phyloP scores from a whole-genome alignment of 92 coral and sea anemone species.

The Pocillopora grandis region DNA sequence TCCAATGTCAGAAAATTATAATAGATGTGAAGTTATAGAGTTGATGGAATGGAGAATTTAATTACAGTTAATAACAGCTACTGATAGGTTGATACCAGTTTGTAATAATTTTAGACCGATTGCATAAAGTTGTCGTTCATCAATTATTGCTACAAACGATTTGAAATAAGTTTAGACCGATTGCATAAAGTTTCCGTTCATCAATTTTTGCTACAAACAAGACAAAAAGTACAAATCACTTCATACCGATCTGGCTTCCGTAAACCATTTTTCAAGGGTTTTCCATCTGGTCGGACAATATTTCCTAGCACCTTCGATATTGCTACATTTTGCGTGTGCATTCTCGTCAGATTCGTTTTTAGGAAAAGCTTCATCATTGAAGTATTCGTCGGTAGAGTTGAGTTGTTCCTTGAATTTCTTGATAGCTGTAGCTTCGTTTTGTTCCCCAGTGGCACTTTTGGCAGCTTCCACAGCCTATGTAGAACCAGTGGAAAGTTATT shows the following conservation, averaged over 20 bases:
- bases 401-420: slow-evolving; percentile 59
- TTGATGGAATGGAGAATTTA: too few species aligned
- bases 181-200: too few species aligned
- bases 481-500: too few species aligned
- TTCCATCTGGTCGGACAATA: slow-evolving; percentile 89
- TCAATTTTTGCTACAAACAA: too few species aligned
- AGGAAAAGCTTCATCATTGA: slow-evolving; percentile 75
- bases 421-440: slow-evolving; percentile 61
- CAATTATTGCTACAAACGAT: too few species aligned
- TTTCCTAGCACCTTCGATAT: slow-evolving; percentile 71
- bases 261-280: slow-evolving; percentile 79
- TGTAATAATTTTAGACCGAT: too few species aligned
- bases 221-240: background rate
- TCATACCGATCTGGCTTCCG: slow-evolving; percentile 78
- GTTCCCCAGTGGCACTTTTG: slow-evolving; percentile 55
- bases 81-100: too few species aligned
- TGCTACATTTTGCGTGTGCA: slow-evolving; percentile 72
- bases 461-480: slow-evolving; percentile 73
- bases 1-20: too few species aligned
- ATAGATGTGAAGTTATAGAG: too few species aligned
- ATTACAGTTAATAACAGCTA: too few species aligned
- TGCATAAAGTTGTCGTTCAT: too few species aligned
- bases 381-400: slow-evolving; percentile 62
- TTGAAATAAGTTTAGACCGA: too few species aligned
- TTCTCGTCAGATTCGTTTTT: slow-evolving; percentile 75